Evolutionary conservation across 2,797 vertebrate genomes (phyloP), one percentile per base, ranked within the genome.

Genomic region (Peromyscus eremicus): DNA sequence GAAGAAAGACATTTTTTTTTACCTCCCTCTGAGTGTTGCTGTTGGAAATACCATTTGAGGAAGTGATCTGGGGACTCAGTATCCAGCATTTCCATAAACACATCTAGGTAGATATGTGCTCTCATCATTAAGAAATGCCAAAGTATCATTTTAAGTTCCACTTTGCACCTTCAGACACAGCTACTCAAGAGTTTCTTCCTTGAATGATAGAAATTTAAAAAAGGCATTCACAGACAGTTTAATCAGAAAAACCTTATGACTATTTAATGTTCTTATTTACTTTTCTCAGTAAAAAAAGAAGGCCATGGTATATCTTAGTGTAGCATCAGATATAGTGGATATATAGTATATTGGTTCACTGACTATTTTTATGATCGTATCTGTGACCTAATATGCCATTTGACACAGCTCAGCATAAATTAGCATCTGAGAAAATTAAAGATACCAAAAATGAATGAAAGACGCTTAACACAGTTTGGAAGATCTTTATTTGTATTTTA

Each of bases 291-390:
- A 29, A 77, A 93, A 94, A 94, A 13, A 17, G 6, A 68, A 93
- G 29, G 16, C 29, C 52, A 17, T 11, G 0, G 0, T 73, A 11
- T 77, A 76, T 70, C 34, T 73, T 55, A 8, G 14, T 86, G 80
- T 77, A 93, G 64, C 49, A 70, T 7, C n/a, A 46, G 64, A 16
- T n/a, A 14, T 79, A 4, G 8, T 43, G 84, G 40, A 37, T 43
- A 46, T 27, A 32, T 40, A 92, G 19, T 52, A 83, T 76, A 64
- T 64, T 60, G 5, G 11, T 88, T 60, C 11, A 70, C 27, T 85
- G 21, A 62, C 87, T 93, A 73, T 57, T 23, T 27, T 71, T 89
- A n/a, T 85, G 83, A 87, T 91, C 34, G 60, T 88, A n/a, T 12
- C 43, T 82, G 7, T 91, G 62, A 91, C 77, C 10, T 80, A 73